phyloP scores from a whole-genome alignment of 2,797 vertebrate species.

The Pagetopsis macropterus region DNA sequence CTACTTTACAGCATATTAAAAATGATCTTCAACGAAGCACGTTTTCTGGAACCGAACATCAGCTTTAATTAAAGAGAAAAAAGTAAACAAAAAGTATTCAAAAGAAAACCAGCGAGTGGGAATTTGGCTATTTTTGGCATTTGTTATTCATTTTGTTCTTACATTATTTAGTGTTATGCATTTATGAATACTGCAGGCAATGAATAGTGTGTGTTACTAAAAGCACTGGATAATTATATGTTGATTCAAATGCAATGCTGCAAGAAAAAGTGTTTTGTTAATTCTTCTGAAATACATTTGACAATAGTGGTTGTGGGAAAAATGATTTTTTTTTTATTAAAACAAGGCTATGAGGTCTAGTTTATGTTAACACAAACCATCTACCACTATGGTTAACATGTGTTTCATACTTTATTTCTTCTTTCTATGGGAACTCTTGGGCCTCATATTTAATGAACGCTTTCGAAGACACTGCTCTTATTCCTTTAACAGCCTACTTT shows the following conservation, averaged over 20 bases:
- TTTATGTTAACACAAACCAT: background rate
- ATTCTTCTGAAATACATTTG: background rate
- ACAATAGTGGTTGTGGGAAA: background rate
- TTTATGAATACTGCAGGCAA: background rate
- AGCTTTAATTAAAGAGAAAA: constrained; percentile 5
- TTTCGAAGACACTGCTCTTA: background rate
- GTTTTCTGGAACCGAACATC: constrained; percentile 9
- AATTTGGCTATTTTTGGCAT: background rate
- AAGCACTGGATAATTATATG: background rate
- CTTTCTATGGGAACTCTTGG: background rate
- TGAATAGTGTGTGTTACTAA: background rate
- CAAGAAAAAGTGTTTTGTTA: background rate
- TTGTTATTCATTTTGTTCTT: constrained; percentile 4
- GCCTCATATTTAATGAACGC: background rate
- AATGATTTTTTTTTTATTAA: background rate
- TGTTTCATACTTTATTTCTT: background rate
- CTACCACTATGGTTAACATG: background rate
- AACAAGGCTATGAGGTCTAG: background rate
- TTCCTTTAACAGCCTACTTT: background rate
- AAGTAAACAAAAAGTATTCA: background rate
- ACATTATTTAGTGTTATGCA: background rate
- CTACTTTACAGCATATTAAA: constrained; percentile 12
- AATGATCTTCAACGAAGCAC: background rate
- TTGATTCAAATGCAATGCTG: background rate
- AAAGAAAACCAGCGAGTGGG: constrained; percentile 5